These are phyloP conservation scores for Harpagoxenus sublaevis DNA, from an alignment of 2,888 invertebrate genomes.

Conservation along the genomic window DNA sequence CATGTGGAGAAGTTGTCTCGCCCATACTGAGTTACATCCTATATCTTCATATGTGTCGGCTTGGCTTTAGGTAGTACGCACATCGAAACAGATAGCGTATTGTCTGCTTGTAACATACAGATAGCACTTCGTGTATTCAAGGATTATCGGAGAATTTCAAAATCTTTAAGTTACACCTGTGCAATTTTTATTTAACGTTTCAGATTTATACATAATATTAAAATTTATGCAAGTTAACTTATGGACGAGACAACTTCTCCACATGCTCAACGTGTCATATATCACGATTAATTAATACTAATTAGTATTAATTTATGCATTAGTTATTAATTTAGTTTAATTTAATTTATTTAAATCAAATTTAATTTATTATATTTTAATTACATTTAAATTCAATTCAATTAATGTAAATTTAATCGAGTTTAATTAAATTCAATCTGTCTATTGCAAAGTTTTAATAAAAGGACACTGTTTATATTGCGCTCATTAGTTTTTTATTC, in stretches of 20 bases:
- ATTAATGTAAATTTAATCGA: neutral
- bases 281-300: constrained; percentile 54
- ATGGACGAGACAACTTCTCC: constrained; percentile 50
- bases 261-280: constrained; percentile 49
- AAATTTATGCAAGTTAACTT: neutral
- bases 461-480: neutral
- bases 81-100: constrained; percentile 18
- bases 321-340: neutral
- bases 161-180: neutral
- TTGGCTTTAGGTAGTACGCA: constrained; percentile 42
- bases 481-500: neutral
- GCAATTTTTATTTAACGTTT: neutral
- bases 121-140: neutral
- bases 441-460: neutral
- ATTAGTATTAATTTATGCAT: neutral
- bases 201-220: neutral
- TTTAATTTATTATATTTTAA: neutral
- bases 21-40: constrained; percentile 41
- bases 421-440: neutral
- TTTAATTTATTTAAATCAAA: neutral
- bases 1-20: constrained; percentile 51
- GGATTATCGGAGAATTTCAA: neutral
- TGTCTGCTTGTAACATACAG: neutral
- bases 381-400: neutral
- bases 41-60: constrained; percentile 55